Evolutionary conservation across 2,113 vertebrate genomes (phyloP), one percentile per base, ranked within the genome.

Genomic region (Clarias batrachus): DNA sequence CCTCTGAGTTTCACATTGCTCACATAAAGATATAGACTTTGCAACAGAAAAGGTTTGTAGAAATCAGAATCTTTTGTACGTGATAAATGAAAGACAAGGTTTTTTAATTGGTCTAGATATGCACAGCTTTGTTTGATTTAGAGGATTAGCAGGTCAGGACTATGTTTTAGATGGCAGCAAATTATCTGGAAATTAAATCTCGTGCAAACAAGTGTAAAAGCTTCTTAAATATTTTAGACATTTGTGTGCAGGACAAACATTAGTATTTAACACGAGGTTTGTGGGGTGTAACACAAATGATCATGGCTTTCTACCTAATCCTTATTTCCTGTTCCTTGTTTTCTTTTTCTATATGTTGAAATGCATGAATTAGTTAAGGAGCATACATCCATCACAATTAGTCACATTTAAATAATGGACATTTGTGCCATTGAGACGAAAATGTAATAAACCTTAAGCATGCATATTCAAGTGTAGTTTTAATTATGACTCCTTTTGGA

Each of bases 131-230:
- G 78, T 81, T 57, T 87, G 60, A 73, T 83, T 57, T 62, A 82
- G 63, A 41, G 30, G 48, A 62, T 71, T 87, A 73, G 41, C 62
- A 66, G 33, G 54, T n/a, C 57, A 87, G 79, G 25, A 17, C 60
- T 59, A 81, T 17, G 56, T 52, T 30, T 71, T 82, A 76, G 66
- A 27, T 30, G 68, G 6, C 25, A 27, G 33, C 65, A 48, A 65
- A 30, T 73, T 1, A 73, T 87, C 65, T 65, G 48, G 74, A 63
- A 84, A 87, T 82, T 21, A 66, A 83, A 78, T 71, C 30, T 66
- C 11, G 77, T 68, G 71, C 71, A 83, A 71, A 82, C 41, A 85
- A 60, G n/a, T 33, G 66, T 11, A 17, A 85, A 81, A n/a, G 54
- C 82, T 85, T 84, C 84, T 84, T 52, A 30, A 70, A 63, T 27